These are phyloP conservation scores for Hyposoter didymator DNA, from an alignment of 2,888 invertebrate species.

Conservation along the genomic window DNA sequence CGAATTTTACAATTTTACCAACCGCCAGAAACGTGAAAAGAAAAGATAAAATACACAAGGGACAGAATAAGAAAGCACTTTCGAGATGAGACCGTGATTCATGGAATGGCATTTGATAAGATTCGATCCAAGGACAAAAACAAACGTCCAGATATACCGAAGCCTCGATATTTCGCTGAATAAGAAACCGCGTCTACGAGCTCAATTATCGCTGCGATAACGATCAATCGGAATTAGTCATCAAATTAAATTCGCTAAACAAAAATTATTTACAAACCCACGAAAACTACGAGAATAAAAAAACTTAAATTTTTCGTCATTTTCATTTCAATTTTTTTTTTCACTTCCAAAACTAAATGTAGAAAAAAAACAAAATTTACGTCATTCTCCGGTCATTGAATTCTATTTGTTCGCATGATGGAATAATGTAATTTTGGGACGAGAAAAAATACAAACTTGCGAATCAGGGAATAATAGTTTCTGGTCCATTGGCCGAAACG, in stretches of 20 bases:
- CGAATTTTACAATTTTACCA: conserved; percentile 6
- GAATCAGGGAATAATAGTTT: conserved; percentile 8
- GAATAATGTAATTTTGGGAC: neutral
- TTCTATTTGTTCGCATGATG: neutral
- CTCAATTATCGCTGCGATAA: neutral
- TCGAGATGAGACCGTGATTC: conserved; percentile 13
- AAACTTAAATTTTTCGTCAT: neutral
- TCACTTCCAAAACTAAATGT: neutral
- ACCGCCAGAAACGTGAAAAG: neutral
- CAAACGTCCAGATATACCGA: neutral
- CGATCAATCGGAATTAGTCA: neutral
- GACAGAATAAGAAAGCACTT: neutral
- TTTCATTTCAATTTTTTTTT: no score
- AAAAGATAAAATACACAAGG: neutral
- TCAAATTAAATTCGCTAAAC: neutral
- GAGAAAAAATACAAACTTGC: neutral
- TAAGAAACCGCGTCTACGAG: neutral
- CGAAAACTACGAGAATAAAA: neutral
- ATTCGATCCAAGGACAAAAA: neutral
- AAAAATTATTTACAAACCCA: neutral
- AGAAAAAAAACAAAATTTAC: neutral
- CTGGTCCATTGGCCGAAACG: neutral
- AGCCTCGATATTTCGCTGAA: neutral
- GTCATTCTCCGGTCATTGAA: neutral
- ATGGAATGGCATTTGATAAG: neutral